Evolutionary conservation across 2,888 invertebrate species (phyloP).

Genomic region (Amblyjoppa fuscipennis): DNA sequence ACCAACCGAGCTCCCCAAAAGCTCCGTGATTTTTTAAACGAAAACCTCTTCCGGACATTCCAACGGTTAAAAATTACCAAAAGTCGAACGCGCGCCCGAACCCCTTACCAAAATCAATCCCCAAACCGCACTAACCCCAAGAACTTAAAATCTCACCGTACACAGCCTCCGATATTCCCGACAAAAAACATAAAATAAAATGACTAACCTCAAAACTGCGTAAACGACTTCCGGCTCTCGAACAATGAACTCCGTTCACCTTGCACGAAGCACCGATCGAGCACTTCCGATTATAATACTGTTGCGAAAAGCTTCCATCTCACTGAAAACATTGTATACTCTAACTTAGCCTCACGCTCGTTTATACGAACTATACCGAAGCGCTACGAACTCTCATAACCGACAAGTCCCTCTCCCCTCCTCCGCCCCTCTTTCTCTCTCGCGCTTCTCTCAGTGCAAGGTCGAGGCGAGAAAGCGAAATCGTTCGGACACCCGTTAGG

Average conservation of each 20-base stretch:
- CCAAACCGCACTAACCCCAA: too few species aligned
- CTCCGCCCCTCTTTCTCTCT: neutral
- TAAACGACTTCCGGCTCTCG: too few species aligned
- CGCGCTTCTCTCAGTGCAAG: constrained; percentile 43
- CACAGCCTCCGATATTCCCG: too few species aligned
- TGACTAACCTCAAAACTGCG: too few species aligned
- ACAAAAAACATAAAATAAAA: too few species aligned
- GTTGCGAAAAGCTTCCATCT: constrained; percentile 23
- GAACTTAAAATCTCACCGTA: too few species aligned
- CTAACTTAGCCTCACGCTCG: constrained; percentile 63
- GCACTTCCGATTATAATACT: neutral
- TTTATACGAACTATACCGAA: constrained; percentile 33
- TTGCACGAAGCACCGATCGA: neutral
- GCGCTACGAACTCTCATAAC: constrained; percentile 37
- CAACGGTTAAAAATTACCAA: too few species aligned
- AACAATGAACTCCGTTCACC: neutral
- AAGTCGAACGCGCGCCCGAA: too few species aligned
- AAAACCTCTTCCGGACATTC: too few species aligned
- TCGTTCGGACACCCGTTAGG: constrained; percentile 77
- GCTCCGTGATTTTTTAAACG: too few species aligned
- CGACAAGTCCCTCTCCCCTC: constrained; percentile 14
- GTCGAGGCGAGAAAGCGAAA: constrained; percentile 67
- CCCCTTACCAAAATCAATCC: too few species aligned
- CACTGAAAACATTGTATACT: constrained; percentile 17
- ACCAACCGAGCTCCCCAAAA: too few species aligned